Evolutionary conservation across 2,797 vertebrate genomes (phyloP).

Genomic region (Euphonia xanthogaster): DNA sequence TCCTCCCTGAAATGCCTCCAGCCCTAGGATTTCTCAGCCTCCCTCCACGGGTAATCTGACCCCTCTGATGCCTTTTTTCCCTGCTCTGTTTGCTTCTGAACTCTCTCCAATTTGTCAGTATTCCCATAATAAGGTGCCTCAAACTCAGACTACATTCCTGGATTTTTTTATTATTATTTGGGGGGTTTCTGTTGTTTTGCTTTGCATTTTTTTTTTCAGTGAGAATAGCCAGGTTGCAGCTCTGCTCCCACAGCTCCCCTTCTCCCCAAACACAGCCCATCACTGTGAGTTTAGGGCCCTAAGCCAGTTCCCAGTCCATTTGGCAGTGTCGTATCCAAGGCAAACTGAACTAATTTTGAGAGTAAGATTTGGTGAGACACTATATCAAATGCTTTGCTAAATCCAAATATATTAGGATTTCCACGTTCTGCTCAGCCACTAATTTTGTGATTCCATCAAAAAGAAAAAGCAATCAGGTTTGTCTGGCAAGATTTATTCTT

Average conservation of each 20-base stretch:
- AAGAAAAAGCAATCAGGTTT: conserved; percentile 70
- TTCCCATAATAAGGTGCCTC: not conserved
- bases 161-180: not conserved
- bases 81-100: not conserved
- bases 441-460: conserved; percentile 66
- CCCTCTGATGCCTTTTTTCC: not conserved
- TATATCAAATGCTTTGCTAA: conserved; percentile 66
- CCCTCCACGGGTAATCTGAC: not conserved
- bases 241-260: not conserved
- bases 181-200: not conserved
- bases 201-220: not conserved
- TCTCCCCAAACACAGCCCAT: not conserved
- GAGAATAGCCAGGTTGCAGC: not conserved
- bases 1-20: not conserved
- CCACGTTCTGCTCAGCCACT: conserved; percentile 54
- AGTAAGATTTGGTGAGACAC: conserved; percentile 52
- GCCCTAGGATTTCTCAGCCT: not conserved
- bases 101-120: not conserved
- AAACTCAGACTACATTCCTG: not conserved
- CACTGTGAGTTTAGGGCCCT: not conserved
- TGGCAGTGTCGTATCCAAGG: conserved; percentile 31
- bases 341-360: conserved; percentile 66
- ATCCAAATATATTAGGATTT: conserved; percentile 70
- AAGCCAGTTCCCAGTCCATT: conserved; percentile 46
- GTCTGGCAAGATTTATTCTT: conserved; percentile 65